Conservation (phyloP, 2,888 invertebrate species). For the Hirudinaria manillensis region DNA sequence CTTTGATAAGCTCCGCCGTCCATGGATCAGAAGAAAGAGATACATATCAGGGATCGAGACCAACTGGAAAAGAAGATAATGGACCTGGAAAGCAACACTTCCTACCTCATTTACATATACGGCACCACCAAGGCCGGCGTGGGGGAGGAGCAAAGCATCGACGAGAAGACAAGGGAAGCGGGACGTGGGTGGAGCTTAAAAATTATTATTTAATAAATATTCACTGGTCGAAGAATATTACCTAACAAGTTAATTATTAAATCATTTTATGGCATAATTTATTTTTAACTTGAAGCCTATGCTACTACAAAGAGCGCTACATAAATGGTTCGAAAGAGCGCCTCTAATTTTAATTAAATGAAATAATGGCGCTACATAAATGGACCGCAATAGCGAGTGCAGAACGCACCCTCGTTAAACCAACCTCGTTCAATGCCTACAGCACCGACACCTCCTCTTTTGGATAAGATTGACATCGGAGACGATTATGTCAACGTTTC, state of each 20-base stretch:
- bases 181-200: slow-evolving; percentile 11
- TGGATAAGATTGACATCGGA: slow-evolving; percentile 10
- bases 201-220: no score
- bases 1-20: slow-evolving; percentile 14
- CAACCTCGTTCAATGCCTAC: no score
- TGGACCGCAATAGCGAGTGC: no score
- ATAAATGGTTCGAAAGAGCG: no score
- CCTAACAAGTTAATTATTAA: background rate
- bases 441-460: slow-evolving; percentile 13
- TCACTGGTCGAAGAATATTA: background rate
- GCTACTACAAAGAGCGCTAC: no score
- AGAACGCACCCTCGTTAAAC: no score
- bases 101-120: slow-evolving; percentile 20
- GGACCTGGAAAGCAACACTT: slow-evolving; percentile 17
- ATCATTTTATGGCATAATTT: background rate
- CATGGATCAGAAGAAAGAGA: slow-evolving; percentile 20
- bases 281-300: no score
- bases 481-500: slow-evolving; percentile 26
- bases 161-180: slow-evolving; percentile 15
- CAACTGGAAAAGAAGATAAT: slow-evolving; percentile 26
- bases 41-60: slow-evolving; percentile 5
- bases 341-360: no score
- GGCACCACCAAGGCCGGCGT: slow-evolving; percentile 22
- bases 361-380: no score
- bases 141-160: slow-evolving; percentile 17